Base-by-base conservation (phyloP, 2,113 vertebrate species). In the Bubo blakistoni region DNA sequence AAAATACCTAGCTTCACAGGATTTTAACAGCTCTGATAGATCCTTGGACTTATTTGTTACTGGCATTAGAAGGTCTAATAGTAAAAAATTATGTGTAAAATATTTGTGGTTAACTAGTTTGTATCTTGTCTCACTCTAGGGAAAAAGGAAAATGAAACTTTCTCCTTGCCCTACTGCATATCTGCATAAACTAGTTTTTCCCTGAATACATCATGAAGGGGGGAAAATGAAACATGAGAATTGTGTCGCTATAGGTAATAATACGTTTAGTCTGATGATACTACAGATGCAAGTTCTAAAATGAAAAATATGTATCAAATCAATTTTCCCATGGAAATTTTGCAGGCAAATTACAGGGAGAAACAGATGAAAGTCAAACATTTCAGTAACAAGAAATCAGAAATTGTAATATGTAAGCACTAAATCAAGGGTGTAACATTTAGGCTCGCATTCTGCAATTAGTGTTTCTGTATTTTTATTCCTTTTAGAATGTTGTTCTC, bases 241-340 rank as follows among this genome's bases (percentile, higher is more conserved):
- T 46, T 32, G 3, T 77, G 36, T 86, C 7, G 1, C 59, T 88
- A 5, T 55, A 65, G 63, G 67, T 95, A 86, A 26, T 88, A 62
- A n/a, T 69, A 55, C 24, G 4, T 94, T 96, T 95, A 65, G 58
- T 82, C 34, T 86, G 61, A 81, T 72, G 76, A 46, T 94, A 80
- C 44, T 54, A 73, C 26, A 44, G 42, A 71, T 91, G 18, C 40
- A 67, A 79, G 46, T 78, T 96, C 54, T 85, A 22, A 95, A 97
- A 86, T 79, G 44, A 94, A 95, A 97, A 97, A 90, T 79, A 81
- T 34, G 17, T 94, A 84, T 91, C 73, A 81, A 93, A 93, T 95
- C 73, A 96, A 76, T 86, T 92, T 93, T 57, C 51, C 36, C 25
- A 22, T 61, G 57, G 52, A 89, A 92, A 77, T 51, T 90, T 80